Conservation (phyloP, 2,113 vertebrate genomes). For the Hydropotes inermis region DNA sequence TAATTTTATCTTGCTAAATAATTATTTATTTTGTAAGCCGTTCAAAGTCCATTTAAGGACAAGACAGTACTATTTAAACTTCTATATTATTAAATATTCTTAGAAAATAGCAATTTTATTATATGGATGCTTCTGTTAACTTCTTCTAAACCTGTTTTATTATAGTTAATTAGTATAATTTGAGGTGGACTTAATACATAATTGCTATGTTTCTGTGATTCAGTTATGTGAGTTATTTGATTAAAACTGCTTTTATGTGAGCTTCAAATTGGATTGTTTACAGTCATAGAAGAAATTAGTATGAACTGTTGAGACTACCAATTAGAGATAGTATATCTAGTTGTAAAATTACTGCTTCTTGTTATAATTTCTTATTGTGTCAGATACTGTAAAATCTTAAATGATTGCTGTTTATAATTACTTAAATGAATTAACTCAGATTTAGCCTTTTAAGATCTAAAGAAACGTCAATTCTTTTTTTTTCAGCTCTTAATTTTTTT, state of each 20-base stretch:
- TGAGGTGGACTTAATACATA: constrained; percentile 49
- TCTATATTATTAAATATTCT: constrained; percentile 8
- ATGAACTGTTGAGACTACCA: constrained; percentile 35
- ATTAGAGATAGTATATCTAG: constrained; percentile 16
- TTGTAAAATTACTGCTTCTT: constrained; percentile 28
- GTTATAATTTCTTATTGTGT: not conserved
- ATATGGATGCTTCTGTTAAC: not conserved
- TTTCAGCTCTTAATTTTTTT: not conserved
- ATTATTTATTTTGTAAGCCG: not conserved
- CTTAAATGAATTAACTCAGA: not conserved
- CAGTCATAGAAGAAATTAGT: constrained; percentile 26
- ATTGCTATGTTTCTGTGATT: constrained; percentile 56
- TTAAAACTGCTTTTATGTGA: constrained; percentile 55
- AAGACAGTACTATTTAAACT: constrained; percentile 37
- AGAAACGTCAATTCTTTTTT: not conserved
- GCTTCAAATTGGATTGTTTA: constrained; percentile 51
- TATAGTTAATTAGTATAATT: constrained; percentile 61
- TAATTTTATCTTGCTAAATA: not conserved
- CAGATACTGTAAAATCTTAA: constrained; percentile 34
- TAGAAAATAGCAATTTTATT: constrained; percentile 24
- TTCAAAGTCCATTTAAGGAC: not conserved
- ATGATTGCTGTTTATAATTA: constrained; percentile 22
- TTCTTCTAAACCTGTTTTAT: constrained; percentile 43
- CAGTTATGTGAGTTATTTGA: constrained; percentile 51
- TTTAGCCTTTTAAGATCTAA: not conserved